Evolutionary conservation across 92 coral and sea anemone genomes (phyloP).

Genomic region (Actinostola sp.): DNA sequence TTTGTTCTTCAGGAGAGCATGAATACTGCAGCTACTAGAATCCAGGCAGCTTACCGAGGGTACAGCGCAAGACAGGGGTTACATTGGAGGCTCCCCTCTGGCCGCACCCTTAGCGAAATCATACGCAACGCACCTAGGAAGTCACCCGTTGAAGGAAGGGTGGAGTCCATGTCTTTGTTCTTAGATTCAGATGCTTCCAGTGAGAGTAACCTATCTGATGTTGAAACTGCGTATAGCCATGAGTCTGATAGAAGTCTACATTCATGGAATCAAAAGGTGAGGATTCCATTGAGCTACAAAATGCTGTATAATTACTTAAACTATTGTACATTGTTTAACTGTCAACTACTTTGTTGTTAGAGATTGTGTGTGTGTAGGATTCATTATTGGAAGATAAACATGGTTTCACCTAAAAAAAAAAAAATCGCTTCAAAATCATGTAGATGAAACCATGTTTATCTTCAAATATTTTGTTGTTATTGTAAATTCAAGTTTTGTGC

Average conservation of each 20-base stretch:
- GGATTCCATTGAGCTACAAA: background rate
- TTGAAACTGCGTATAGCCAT: slow-evolving; percentile 47
- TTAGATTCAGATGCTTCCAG: slow-evolving; percentile 55
- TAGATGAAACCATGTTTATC: no score
- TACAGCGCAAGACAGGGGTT: slow-evolving; percentile 90
- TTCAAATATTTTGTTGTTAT: no score
- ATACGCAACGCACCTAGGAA: slow-evolving; percentile 65
- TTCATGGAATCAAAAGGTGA: slow-evolving; percentile 32
- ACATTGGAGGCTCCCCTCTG: slow-evolving; percentile 93
- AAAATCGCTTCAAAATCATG: no score
- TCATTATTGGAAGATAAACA: no score
- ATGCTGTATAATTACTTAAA: background rate
- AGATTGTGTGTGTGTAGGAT: no score
- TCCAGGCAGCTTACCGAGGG: slow-evolving; percentile 96
- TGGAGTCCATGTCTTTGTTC: slow-evolving; percentile 42
- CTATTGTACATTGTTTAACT: no score
- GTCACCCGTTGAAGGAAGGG: slow-evolving; percentile 38
- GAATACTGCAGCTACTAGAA: slow-evolving; percentile 88
- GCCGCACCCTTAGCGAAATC: slow-evolving; percentile 80
- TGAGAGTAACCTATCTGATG: slow-evolving; percentile 64
- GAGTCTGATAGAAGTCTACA: slow-evolving; percentile 16
- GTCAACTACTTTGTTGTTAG: no score
- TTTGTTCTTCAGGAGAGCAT: slow-evolving; percentile 53
- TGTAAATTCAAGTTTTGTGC: no score
- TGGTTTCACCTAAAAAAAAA: no score